Evolutionary conservation across 1,140 invertebrate genomes (phyloP), one percentile per base, ranked within the genome.

Genomic region (Drosophila lini): DNA sequence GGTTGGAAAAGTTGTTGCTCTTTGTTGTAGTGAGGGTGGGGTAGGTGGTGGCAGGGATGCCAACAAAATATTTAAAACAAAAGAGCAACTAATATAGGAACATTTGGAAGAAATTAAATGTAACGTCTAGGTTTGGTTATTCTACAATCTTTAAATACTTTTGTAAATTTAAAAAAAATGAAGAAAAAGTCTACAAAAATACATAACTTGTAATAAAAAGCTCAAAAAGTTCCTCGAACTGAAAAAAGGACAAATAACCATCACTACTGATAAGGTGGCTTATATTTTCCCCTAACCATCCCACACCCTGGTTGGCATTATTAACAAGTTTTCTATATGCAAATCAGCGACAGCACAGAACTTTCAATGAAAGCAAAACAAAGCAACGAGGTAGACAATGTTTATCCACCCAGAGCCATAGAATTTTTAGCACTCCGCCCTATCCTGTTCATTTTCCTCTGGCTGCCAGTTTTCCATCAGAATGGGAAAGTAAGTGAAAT

Each of bases 401-500:
- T 77, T 77, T 77, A 76, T 34, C 32, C 53, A 55, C 63, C 63
- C 64, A 63, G 44, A 57, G 56, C 61, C 44, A 57, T 58, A 28
- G 58, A 45, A 45, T 36, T 63, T 60, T 55, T 38, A 55, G 34
- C 52, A 55, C 50, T 4, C 28, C 53, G 9, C n/a, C 50, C 36
- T 22, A 67, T 48, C 11, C 28, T 31, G 58, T 52, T 73, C 34
- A 25, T 32, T 70, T 56, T 74, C 32, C 61, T 19, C 3, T 47
- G 34, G n/a, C 31, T 70, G 47, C 15, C 47, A 22, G 42, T 70
- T 84, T 84, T 64, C 77, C 42, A 70, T 74, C 65, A 64, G 76
- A 80, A 88, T 86, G 71, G 75, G 74, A 80, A 80, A 69, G 57
- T 82, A 71, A 86, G 69, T 80, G 62, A 80, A 82, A 88, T 86